Evolutionary conservation across 2,797 vertebrate species (phyloP), one percentile per base, ranked within the genome.

Genomic region (Ispidina lecontei): DNA sequence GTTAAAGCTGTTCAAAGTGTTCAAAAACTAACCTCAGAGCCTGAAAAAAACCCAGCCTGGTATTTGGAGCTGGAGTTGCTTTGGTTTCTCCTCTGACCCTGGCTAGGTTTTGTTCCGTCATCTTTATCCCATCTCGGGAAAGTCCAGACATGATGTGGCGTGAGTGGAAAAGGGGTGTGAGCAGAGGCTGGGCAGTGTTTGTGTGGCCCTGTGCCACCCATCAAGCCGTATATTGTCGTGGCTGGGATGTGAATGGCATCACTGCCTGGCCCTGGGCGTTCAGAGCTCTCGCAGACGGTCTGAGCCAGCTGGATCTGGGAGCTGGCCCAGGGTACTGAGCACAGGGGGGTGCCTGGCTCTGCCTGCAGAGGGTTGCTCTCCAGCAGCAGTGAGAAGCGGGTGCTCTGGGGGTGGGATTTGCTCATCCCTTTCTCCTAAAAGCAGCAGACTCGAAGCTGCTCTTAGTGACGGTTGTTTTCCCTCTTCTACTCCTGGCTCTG

Each of bases 31-130:
- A 47, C 33, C 46, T 26, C 14, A 3, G 16, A 8, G 74, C 73
- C 55, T n/a, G 76, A 47, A 25, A 47, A 28, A 54, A 64, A 7
- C 23, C 65, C 67, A n/a, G 18, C 74, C 62, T 31, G 33, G 60
- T 37, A 15, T 2, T 1, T 2, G 51, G 51, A 70, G 80, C 58
- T n/a, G 70, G 28, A 51, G 70, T 41, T 79, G 28, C 49, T 18
- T 59, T 11, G 8, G 23, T 47, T 56, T 71, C 58, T 51, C 33
- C 56, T 52, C 62, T 33, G 35, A 22, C 4, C 37, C 44, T 5
- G 31, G 8, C 13, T 2, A 9, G 31, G 3, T 68, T 44, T 47
- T 35, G 22, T 11, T 52, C 55, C 1, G 0, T 29, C 1, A 0
- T 46, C 72, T 56, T 58, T 19, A 29, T 39, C 62, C 49, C 22